A percentile compares a stretch with the other conserved stretches of the same genome.
Evolutionary conservation across 1,140 invertebrate species (phyloP).

Genomic region (Myzus persicae): DNA sequence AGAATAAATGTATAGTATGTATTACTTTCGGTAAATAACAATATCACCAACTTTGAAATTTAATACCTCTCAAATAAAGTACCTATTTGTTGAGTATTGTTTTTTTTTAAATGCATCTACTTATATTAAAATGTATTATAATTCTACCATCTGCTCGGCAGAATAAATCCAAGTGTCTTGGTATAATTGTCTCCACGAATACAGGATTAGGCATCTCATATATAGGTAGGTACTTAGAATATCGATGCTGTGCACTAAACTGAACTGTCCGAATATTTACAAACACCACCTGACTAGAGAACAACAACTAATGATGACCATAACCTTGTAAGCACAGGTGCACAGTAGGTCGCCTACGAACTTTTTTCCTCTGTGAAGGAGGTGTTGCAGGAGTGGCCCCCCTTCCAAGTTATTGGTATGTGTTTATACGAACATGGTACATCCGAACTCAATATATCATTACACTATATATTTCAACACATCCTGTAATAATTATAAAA

Average conservation of each 20-base stretch:
- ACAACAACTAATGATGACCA: slow-evolving; percentile 48
- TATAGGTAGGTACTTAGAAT: background rate
- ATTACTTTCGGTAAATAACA: background rate
- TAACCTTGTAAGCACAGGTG: slow-evolving; percentile 53
- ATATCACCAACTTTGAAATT: background rate
- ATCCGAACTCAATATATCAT: slow-evolving; percentile 42
- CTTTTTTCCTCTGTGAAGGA: slow-evolving; percentile 48
- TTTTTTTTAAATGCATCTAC: background rate
- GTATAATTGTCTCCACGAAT: slow-evolving; percentile 37
- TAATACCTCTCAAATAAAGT: background rate
- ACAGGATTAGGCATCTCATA: slow-evolving; percentile 49
- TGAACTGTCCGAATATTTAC: slow-evolving; percentile 41
- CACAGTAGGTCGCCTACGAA: slow-evolving; percentile 48
- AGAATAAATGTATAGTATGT: background rate
- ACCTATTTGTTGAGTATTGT: background rate
- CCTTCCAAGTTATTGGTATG: slow-evolving; percentile 35
- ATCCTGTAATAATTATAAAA: slow-evolving; percentile 22
- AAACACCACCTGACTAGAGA: slow-evolving; percentile 3
- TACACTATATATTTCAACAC: slow-evolving; percentile 17
- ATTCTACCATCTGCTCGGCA: slow-evolving; percentile 47
- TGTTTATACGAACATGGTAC: background rate
- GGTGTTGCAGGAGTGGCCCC: slow-evolving; percentile 57
- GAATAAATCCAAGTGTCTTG: slow-evolving; percentile 46
- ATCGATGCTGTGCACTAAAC: background rate
- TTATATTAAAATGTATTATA: slow-evolving; percentile 18